These are phyloP conservation scores for Orchestia grillus DNA, from an alignment of 1,140 invertebrate genomes.

Conservation along the genomic window DNA sequence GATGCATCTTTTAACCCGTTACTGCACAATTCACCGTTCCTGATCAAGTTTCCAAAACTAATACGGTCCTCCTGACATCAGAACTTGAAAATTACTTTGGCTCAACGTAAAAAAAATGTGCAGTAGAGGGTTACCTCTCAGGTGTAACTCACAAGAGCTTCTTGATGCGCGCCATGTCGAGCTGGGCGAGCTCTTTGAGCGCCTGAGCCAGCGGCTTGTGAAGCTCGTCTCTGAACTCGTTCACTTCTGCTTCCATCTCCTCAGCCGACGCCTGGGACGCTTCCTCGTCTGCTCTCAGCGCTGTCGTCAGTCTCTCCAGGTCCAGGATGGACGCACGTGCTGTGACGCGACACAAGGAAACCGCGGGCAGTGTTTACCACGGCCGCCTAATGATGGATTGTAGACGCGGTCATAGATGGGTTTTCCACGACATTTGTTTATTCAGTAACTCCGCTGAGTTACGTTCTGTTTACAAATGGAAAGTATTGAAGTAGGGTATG, in stretches of 20 bases:
- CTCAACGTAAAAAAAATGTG: not conserved
- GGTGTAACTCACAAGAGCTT: constrained; percentile 34
- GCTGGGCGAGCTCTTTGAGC: not conserved
- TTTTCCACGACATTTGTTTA: not conserved
- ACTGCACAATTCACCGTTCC: no score
- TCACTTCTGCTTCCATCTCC: constrained; percentile 41
- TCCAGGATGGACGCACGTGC: not conserved
- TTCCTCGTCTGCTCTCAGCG: not conserved
- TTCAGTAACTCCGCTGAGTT: no score
- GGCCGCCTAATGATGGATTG: no score
- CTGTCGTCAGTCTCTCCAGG: not conserved
- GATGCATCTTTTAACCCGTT: no score
- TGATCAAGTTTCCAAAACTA: no score
- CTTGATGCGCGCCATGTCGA: constrained; percentile 53
- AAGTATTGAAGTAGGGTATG: no score
- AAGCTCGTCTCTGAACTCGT: constrained; percentile 22
- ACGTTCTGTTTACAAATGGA: no score
- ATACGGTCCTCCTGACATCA: no score
- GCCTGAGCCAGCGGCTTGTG: not conserved
- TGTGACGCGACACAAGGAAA: not conserved
- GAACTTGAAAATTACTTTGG: no score
- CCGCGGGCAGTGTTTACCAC: no score
- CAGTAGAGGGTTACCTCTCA: not conserved
- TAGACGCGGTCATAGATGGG: not conserved
- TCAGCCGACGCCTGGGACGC: not conserved